Conservation (phyloP, 2,113 vertebrate species). For the Indicator maculatus region DNA sequence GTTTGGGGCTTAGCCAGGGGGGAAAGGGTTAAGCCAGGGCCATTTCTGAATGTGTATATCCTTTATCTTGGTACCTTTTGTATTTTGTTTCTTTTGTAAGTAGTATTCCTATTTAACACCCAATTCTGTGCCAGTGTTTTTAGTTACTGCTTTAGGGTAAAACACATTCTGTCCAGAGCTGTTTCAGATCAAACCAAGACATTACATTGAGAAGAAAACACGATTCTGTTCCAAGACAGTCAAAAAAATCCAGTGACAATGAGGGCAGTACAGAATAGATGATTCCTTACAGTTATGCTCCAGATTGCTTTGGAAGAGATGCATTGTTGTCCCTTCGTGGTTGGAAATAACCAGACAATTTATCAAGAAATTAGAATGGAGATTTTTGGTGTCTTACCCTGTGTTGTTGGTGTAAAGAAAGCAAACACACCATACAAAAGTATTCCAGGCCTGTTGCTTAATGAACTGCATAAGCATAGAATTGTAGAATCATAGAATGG, state of each 20-base stretch:
- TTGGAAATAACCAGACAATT: neutral
- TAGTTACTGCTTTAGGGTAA: too few species aligned
- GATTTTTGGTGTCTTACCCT: conserved; percentile 13
- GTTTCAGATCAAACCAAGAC: too few species aligned
- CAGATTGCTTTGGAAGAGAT: neutral
- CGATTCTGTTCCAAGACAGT: neutral
- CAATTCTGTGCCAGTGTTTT: too few species aligned
- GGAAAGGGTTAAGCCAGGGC: too few species aligned
- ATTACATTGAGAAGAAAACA: neutral
- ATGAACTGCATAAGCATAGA: neutral
- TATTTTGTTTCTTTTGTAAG: too few species aligned
- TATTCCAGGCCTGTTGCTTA: neutral
- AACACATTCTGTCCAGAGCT: too few species aligned
- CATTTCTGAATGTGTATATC: too few species aligned
- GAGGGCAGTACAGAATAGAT: neutral
- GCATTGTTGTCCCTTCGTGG: neutral
- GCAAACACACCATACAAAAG: conserved; percentile 27
- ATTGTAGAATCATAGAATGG: too few species aligned
- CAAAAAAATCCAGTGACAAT: neutral
- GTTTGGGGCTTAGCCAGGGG: too few species aligned
- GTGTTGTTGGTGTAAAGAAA: neutral
- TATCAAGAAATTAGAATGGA: conserved; percentile 18
- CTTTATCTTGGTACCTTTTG: too few species aligned
- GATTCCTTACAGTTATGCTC: neutral
- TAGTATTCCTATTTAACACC: too few species aligned